Conservation (phyloP, 1,140 invertebrate species). For the Drosophila obscura region DNA sequence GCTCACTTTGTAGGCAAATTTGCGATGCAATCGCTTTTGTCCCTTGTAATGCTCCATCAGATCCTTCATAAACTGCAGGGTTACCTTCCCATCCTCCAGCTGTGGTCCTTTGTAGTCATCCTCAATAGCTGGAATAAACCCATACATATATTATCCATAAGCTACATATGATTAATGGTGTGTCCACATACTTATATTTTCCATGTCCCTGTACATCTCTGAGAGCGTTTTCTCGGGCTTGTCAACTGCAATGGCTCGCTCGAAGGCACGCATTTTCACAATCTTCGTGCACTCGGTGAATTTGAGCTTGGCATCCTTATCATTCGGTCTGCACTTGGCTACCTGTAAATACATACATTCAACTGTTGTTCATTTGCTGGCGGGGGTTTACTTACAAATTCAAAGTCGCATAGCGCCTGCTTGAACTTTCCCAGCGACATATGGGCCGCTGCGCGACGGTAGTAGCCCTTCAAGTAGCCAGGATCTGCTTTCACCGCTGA, state of each 20-base stretch:
- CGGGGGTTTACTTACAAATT: slow-evolving; percentile 87
- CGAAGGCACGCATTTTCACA: slow-evolving; percentile 96
- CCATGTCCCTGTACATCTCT: slow-evolving; percentile 92
- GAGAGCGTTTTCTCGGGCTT: slow-evolving; percentile 93
- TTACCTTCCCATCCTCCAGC: slow-evolving; percentile 95
- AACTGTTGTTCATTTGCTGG: neutral
- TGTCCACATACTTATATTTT: slow-evolving; percentile 92
- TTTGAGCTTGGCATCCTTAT: slow-evolving; percentile 97
- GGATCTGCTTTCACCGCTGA: slow-evolving; percentile 95
- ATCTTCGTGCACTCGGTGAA: slow-evolving; percentile 98
- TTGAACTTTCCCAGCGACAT: slow-evolving; percentile 99
- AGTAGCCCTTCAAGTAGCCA: slow-evolving; percentile 96
- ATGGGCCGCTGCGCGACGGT: slow-evolving; percentile 96
- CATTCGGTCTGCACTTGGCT: slow-evolving; percentile 94
- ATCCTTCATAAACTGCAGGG: slow-evolving; percentile 92
- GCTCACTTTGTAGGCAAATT: slow-evolving; percentile 97
- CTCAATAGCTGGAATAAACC: slow-evolving; percentile 90
- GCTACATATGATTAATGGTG: no score
- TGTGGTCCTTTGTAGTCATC: slow-evolving; percentile 96
- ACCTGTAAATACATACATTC: slow-evolving; percentile 75
- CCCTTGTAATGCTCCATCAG: slow-evolving; percentile 96
- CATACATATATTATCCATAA: no score
- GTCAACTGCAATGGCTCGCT: slow-evolving; percentile 98
- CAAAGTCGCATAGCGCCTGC: slow-evolving; percentile 97
- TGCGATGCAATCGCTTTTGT: slow-evolving; percentile 97